phyloP scores from a whole-genome alignment of 2,797 vertebrate genomes.

The Telmatherina bonti region DNA sequence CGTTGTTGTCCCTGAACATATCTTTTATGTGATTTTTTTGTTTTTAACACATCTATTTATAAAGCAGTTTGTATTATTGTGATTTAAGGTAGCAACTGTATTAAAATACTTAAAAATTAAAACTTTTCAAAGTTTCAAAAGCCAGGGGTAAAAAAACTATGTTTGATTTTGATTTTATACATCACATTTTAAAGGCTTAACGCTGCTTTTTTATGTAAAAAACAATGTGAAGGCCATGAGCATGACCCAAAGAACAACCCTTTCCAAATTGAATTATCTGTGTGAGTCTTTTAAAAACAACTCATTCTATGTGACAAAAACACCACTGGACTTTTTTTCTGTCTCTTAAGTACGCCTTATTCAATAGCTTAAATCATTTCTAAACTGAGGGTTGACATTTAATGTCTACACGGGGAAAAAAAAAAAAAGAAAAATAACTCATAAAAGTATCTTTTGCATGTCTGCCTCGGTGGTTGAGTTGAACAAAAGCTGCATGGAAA shows the following conservation, averaged over 20 bases:
- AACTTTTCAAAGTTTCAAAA: not conserved
- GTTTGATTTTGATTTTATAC: not conserved
- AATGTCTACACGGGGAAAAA: not conserved
- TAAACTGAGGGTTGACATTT: not conserved
- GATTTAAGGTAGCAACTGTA: no score
- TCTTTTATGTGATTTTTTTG: not conserved
- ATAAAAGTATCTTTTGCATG: not conserved
- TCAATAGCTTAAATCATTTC: not conserved
- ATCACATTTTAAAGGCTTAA: not conserved
- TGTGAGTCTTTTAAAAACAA: not conserved
- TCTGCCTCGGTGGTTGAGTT: not conserved
- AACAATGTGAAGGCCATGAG: not conserved
- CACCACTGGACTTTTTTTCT: not conserved
- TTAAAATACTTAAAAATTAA: no score
- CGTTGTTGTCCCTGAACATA: not conserved
- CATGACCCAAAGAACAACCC: not conserved
- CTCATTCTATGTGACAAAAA: constrained; percentile 3
- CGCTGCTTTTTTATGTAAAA: not conserved
- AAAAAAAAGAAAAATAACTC: no score
- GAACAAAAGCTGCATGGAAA: not conserved
- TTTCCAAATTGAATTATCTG: not conserved
- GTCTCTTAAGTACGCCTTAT: not conserved
- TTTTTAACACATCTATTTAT: not conserved
- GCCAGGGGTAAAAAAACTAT: not conserved
- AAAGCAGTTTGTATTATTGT: no score